A percentile compares a stretch with the other conserved stretches of the same genome.
Conservation (phyloP, 2,888 invertebrate genomes). For the Thereva unica region DNA sequence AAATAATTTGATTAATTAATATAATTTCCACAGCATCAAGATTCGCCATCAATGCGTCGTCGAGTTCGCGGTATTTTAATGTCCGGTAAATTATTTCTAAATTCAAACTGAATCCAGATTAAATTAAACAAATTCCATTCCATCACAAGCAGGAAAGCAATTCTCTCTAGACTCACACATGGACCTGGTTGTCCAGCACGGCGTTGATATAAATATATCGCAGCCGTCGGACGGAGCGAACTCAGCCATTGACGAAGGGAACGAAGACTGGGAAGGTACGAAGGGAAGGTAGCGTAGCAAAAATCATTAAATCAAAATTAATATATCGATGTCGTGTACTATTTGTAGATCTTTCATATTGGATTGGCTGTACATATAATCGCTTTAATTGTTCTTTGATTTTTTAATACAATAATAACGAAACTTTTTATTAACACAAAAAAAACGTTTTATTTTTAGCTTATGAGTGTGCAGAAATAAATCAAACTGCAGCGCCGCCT, state of each 20-base stretch:
- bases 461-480: conserved; percentile 46
- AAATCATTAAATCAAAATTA: conserved; percentile 13
- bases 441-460: conserved; percentile 36
- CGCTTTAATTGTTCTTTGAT: neutral
- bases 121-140: neutral
- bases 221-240: conserved; percentile 37
- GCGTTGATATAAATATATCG: conserved; percentile 60
- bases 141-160: conserved; percentile 64
- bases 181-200: conserved; percentile 77
- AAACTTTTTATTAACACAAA: neutral
- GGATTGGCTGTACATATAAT: conserved; percentile 32
- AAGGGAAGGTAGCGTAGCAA: conserved; percentile 57
- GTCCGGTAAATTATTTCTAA: conserved; percentile 63
- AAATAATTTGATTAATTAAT: conserved; percentile 5
- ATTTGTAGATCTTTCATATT: conserved; percentile 1
- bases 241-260: conserved; percentile 51
- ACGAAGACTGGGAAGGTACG: conserved; percentile 59
- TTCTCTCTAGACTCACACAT: conserved; percentile 89
- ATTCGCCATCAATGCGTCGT: conserved; percentile 75
- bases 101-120: neutral
- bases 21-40: conserved; percentile 51
- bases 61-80: conserved; percentile 85
- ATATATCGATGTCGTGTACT: conserved; percentile 11
- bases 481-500: conserved; percentile 44
- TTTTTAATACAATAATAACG: neutral